phyloP scores from a whole-genome alignment of 2,113 vertebrate species.

The Daubentonia madagascariensis region DNA sequence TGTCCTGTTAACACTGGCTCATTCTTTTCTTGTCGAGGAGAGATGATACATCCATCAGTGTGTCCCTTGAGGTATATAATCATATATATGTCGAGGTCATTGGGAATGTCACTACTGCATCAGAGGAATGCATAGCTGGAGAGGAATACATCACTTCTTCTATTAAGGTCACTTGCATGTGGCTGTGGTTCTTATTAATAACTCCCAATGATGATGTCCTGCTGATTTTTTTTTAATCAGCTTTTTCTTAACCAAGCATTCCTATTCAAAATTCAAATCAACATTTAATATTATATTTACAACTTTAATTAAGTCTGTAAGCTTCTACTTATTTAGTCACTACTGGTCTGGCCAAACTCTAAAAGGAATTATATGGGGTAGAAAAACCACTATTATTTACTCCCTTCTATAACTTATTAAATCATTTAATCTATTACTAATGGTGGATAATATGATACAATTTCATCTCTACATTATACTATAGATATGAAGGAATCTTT shows the following conservation, averaged over 20 bases:
- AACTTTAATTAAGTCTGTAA: background rate
- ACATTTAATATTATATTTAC: background rate
- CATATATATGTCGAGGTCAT: fast-evolving
- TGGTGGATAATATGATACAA: background rate
- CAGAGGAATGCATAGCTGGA: background rate
- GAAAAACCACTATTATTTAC: background rate
- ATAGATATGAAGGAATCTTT: background rate
- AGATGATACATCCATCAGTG: background rate
- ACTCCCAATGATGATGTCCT: background rate
- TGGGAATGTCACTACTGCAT: background rate
- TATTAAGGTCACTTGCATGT: background rate
- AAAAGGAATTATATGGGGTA: background rate
- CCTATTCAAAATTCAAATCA: background rate
- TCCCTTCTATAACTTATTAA: background rate
- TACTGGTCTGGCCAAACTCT: background rate
- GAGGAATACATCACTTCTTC: background rate
- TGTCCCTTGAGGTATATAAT: background rate
- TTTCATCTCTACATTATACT: background rate
- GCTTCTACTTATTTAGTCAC: background rate
- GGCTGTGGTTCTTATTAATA: background rate
- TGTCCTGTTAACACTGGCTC: too few relatives aligned
- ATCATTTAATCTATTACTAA: background rate
- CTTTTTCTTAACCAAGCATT: background rate
- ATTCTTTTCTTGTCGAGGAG: background rate
- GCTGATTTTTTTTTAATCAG: background rate